phyloP scores from a whole-genome alignment of 2,113 vertebrate species.

The Corythornis madagascariensis region DNA sequence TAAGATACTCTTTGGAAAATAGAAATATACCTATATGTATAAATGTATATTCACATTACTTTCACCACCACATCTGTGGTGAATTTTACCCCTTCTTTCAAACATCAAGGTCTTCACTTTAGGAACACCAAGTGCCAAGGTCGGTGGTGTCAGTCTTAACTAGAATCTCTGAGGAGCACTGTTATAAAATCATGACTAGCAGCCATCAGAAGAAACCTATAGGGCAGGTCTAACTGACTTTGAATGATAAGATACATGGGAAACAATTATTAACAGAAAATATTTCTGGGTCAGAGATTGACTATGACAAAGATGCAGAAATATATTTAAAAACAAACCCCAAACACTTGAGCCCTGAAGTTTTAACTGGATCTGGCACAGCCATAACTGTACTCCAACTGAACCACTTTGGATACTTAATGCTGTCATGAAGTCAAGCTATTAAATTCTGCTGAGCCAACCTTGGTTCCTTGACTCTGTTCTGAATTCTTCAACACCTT shows the following conservation, averaged over 20 bases:
- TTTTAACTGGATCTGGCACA: background rate
- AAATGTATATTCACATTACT: background rate
- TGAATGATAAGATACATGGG: background rate
- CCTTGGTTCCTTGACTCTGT: background rate
- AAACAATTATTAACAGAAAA: background rate
- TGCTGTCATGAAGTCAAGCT: background rate
- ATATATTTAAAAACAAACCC: background rate
- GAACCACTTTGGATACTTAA: background rate
- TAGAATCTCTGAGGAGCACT: background rate
- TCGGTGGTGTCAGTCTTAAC: background rate
- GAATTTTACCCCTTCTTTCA: background rate
- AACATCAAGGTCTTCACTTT: background rate
- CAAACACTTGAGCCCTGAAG: background rate
- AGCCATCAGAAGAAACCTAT: background rate
- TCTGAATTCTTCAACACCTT: background rate
- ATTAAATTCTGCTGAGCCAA: background rate
- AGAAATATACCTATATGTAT: background rate
- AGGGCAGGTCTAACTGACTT: background rate
- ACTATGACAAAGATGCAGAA: background rate
- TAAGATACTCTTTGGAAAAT: background rate
- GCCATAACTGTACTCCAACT: background rate
- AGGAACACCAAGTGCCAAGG: background rate
- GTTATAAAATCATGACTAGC: background rate
- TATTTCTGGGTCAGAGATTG: background rate
- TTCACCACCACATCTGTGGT: background rate